Evolutionary conservation across 2,797 vertebrate genomes (phyloP), one percentile per base, ranked within the genome.

Genomic region (Ciconia nigra): DNA sequence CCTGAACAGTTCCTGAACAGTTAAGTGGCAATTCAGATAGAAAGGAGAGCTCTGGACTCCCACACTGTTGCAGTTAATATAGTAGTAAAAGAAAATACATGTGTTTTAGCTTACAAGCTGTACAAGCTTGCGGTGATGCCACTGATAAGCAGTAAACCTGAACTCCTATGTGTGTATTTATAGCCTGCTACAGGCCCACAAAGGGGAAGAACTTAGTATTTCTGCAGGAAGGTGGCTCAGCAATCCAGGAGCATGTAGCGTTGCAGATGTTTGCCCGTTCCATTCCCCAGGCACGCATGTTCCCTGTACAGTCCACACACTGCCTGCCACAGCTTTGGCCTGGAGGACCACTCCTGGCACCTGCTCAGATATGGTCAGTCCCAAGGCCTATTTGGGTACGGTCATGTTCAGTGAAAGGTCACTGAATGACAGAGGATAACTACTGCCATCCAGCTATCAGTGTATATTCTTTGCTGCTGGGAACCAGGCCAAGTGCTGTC

Each of bases 231-330:
- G 31, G 22, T 65, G 29, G 37, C 52, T 57, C 29, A 63, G 51
- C 37, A 26, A 4, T 81, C 42, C 67, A 80, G 37, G 46, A 80
- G 17, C 4, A 5, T 0, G 1, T 17, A 22, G 21, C 11, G 4
- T n/a, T 81, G 31, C 8, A 2, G 47, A 10, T 15, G 9, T 71
- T 57, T 59, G 44, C 46, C 28, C 2, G 0, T 78, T 91, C n/a
- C 20, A n/a, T 57, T 24, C 28, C 7, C 2, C 8, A 31, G 37
- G n/a, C 17, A 33, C 6, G 3, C 14, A 3, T 0, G 0, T n/a
- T 81, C 33, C 51, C 63, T 2, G 0, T 37, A 25, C 37, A 55
- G 0, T 78, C 33, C 67, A 11, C 15, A 3, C 0, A 0, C 47
- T 90, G 33, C 37, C 31, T 74, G 61, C 39, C 17, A n/a, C 51